These are phyloP conservation scores for Polypedilum vanderplanki DNA, from an alignment of 1,140 invertebrate species.

Conservation along the genomic window DNA sequence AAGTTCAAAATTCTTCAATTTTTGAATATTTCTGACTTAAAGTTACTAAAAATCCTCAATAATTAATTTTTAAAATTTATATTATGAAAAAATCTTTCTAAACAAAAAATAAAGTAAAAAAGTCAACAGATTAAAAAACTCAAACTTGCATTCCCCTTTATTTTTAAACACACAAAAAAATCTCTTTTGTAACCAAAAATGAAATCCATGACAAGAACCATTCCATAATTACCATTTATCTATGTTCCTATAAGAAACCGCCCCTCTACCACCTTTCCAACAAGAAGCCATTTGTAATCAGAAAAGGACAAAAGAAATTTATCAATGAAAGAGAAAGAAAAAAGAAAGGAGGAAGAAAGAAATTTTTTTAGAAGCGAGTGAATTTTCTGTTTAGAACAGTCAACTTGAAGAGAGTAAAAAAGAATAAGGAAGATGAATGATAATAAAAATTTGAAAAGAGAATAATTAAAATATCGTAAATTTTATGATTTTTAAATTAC, in stretches of 20 bases:
- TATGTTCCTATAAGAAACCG: not conserved
- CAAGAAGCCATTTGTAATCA: conserved; percentile 7
- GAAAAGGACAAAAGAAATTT: conserved; percentile 8
- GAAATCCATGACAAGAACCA: not conserved
- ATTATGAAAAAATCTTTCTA: too few species aligned
- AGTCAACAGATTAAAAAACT: not conserved
- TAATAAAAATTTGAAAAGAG: too few species aligned
- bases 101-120: not conserved
- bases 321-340: not conserved
- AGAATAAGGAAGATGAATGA: too few species aligned
- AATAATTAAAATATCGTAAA: too few species aligned
- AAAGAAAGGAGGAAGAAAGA: not conserved
- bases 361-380: not conserved
- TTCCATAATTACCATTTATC: too few species aligned
- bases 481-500: too few species aligned
- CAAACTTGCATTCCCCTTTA: conserved; percentile 11
- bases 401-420: not conserved
- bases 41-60: too few species aligned
- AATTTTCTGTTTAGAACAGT: not conserved
- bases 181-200: not conserved
- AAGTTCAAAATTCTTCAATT: too few species aligned
- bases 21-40: too few species aligned
- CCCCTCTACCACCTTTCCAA: conserved; percentile 4
- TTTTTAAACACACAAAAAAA: not conserved
- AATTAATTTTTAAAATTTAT: too few species aligned